Conservation (phyloP, 2,888 invertebrate species). For the Amphipyra berbera region DNA sequence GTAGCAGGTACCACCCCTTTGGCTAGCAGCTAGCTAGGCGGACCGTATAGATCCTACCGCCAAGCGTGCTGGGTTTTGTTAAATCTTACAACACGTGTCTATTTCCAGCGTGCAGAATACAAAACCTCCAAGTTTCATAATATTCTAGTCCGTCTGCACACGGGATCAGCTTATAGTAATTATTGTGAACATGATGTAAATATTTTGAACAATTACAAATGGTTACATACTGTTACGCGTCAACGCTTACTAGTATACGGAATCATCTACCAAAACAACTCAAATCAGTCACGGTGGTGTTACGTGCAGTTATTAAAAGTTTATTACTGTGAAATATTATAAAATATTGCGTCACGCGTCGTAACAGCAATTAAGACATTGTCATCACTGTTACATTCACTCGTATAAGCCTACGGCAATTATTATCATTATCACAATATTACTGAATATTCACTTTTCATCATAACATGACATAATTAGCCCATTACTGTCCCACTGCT, state of each 20-base stretch:
- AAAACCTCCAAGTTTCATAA: too few relatives aligned
- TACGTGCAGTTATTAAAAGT: slow-evolving; percentile 27
- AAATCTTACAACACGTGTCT: too few relatives aligned
- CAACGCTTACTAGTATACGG: slow-evolving; percentile 8
- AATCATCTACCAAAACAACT: slow-evolving; percentile 20
- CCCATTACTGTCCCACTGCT: too few relatives aligned
- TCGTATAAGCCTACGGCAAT: background rate
- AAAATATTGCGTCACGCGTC: slow-evolving; percentile 16
- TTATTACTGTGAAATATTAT: slow-evolving; percentile 29
- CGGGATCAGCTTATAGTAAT: too few relatives aligned
- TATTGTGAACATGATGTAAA: background rate
- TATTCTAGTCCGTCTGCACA: too few relatives aligned
- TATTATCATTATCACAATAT: background rate
- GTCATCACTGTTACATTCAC: slow-evolving; percentile 32
- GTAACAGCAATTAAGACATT: slow-evolving; percentile 31
- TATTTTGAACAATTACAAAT: slow-evolving; percentile 12
- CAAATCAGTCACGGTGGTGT: slow-evolving; percentile 25
- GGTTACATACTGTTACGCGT: slow-evolving; percentile 33
- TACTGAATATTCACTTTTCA: too few relatives aligned
- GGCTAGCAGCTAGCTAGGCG: too few relatives aligned
- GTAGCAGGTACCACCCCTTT: too few relatives aligned
- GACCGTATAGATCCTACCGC: too few relatives aligned
- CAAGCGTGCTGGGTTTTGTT: too few relatives aligned
- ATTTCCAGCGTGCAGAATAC: too few relatives aligned
- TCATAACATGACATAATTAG: too few relatives aligned